Evolutionary conservation across 2,888 invertebrate species (phyloP).

Genomic region (Drosophila mimica): DNA sequence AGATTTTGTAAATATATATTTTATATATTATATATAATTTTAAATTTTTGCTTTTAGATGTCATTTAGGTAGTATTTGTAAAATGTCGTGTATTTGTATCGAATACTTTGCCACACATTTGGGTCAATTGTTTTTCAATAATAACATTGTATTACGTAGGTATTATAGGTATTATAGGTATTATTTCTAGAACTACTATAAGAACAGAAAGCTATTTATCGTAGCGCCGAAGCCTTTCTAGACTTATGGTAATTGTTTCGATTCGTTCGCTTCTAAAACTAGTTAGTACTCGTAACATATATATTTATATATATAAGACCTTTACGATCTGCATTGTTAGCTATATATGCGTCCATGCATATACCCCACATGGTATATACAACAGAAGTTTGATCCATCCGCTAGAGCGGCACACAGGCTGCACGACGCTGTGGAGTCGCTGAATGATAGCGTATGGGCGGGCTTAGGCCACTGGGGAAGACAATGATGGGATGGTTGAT

Average conservation of each 20-base stretch:
- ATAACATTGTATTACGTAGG: conserved; percentile 49
- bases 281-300: conserved; percentile 43
- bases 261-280: conserved; percentile 42
- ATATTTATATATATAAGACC: conserved; percentile 7
- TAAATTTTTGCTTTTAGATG: conserved; percentile 1
- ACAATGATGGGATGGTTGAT: conserved; percentile 81
- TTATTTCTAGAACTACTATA: conserved; percentile 50
- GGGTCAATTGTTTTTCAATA: conserved; percentile 23
- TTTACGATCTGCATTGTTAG: conserved; percentile 15
- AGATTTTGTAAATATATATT: neutral
- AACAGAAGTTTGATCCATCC: conserved; percentile 8
- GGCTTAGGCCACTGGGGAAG: conserved; percentile 77
- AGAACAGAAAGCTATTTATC: conserved; percentile 58
- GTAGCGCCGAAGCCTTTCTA: conserved; percentile 42
- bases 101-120: conserved; percentile 51
- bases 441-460: conserved; percentile 50
- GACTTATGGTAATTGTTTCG: conserved; percentile 26
- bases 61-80: conserved; percentile 5
- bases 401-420: conserved; percentile 54
- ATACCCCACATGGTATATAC: conserved; percentile 3
- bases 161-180: conserved; percentile 45
- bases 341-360: conserved; percentile 6
- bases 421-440: conserved; percentile 37
- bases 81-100: conserved; percentile 47
- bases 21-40: neutral